Evolutionary conservation across 2,888 invertebrate species (phyloP).

Genomic region (Hipparchia semele): DNA sequence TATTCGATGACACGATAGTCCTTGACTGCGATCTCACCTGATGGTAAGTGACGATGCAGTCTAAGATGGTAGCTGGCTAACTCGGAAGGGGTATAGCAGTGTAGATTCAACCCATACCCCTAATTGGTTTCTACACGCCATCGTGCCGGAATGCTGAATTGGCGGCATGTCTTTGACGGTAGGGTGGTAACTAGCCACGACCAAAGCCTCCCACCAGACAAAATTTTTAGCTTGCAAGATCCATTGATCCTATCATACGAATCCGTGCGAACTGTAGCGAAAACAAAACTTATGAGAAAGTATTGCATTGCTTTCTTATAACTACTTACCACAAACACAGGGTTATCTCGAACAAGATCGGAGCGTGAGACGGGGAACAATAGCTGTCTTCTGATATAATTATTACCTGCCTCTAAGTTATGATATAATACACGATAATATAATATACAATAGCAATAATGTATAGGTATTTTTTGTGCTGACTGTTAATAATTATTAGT

Average conservation of each 20-base stretch:
- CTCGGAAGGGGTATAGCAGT: no score
- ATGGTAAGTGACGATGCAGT: no score
- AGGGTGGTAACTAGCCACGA: no score
- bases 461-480: neutral
- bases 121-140: no score
- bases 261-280: neutral
- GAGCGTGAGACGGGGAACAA: conserved; percentile 18
- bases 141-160: no score
- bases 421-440: conserved; percentile 21
- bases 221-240: no score
- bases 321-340: neutral
- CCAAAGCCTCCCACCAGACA: no score
- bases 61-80: no score
- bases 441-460: conserved; percentile 6
- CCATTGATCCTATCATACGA: neutral
- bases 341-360: conserved; percentile 6
- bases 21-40: no score
- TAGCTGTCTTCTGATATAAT: conserved; percentile 12
- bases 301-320: conserved; percentile 2
- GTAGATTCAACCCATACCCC: no score
- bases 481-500: neutral
- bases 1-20: no score
- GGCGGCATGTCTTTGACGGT: no score
- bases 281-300: conserved; percentile 15
- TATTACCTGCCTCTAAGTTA: conserved; percentile 14